Percentiles rank a stretch among this genome's conserved stretches.
phyloP scores from a whole-genome alignment of 2,888 invertebrate species.

The Bombylius discolor region DNA sequence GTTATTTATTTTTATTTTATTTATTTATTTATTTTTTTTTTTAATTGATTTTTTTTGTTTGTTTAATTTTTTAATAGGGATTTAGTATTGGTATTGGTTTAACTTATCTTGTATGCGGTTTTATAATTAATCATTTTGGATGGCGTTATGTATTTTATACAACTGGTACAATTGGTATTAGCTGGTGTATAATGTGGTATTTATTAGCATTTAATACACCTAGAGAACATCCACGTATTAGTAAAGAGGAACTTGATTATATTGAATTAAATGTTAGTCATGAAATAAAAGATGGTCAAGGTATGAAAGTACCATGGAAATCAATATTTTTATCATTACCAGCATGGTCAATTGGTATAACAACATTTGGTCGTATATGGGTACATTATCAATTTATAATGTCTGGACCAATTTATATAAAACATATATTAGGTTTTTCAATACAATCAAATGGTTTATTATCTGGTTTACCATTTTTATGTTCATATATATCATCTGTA shows the following conservation, averaged over 20 bases:
- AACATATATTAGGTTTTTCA: conserved; percentile 51
- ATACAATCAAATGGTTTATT: conserved; percentile 57
- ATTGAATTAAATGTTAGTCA: conserved; percentile 48
- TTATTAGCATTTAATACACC: conserved; percentile 55
- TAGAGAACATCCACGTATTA: conserved; percentile 52
- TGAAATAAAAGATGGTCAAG: conserved; percentile 38
- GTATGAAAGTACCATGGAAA: conserved; percentile 48
- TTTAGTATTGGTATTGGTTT: conserved; percentile 62
- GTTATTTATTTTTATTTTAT: neutral
- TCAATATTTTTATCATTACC: conserved; percentile 49
- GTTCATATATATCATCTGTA: conserved; percentile 56
- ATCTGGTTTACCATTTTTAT: conserved; percentile 54
- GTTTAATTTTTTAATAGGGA: conserved; percentile 33
- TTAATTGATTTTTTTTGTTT: neutral
- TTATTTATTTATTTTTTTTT: neutral
- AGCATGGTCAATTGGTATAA: conserved; percentile 57
- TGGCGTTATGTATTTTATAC: conserved; percentile 59
- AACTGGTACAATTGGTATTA: conserved; percentile 48
- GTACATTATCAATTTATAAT: conserved; percentile 60
- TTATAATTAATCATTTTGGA: conserved; percentile 52
- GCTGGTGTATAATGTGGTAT: conserved; percentile 58
- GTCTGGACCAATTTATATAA: conserved; percentile 58
- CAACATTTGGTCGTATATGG: conserved; percentile 64
- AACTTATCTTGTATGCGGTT: conserved; percentile 56
- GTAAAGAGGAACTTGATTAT: conserved; percentile 48